phyloP scores from a whole-genome alignment of 2,797 vertebrate genomes.

The Hemibagrus guttatus region DNA sequence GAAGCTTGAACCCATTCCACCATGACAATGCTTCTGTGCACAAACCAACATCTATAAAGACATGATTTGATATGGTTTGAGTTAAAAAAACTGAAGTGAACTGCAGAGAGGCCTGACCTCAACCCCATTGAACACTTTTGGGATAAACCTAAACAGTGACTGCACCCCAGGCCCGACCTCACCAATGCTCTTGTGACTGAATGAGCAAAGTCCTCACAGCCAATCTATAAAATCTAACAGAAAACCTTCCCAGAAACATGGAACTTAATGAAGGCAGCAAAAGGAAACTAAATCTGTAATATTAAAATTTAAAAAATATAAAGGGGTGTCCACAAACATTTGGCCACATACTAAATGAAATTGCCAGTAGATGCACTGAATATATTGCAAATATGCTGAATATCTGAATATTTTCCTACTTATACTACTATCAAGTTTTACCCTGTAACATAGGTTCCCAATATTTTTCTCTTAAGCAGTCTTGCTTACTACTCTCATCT shows the following conservation, averaged over 20 bases:
- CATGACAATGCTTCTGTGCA: not conserved
- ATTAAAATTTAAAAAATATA: not conserved
- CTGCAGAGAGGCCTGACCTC: not conserved
- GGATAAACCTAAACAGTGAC: too few species aligned
- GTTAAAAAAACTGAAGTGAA: not conserved
- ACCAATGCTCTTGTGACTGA: not conserved
- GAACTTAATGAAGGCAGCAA: not conserved
- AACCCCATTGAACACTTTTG: not conserved
- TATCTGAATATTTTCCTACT: not conserved
- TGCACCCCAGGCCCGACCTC: not conserved
- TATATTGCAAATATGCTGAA: not conserved
- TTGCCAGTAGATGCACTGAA: too few species aligned
- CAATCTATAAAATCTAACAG: not conserved
- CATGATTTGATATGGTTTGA: not conserved
- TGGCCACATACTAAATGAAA: not conserved
- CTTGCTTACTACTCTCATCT: not conserved
- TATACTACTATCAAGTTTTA: not conserved
- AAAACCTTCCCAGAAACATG: not conserved
- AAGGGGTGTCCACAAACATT: not conserved
- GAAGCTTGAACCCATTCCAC: not conserved
- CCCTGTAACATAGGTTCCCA: not conserved
- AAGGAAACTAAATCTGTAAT: not conserved
- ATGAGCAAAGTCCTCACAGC: not conserved
- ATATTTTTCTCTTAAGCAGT: not conserved
- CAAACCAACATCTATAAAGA: not conserved